Percentiles rank a stretch among this genome's conserved stretches.
Conservation (phyloP, 2,113 vertebrate species). For the Baryphthengus martii region DNA sequence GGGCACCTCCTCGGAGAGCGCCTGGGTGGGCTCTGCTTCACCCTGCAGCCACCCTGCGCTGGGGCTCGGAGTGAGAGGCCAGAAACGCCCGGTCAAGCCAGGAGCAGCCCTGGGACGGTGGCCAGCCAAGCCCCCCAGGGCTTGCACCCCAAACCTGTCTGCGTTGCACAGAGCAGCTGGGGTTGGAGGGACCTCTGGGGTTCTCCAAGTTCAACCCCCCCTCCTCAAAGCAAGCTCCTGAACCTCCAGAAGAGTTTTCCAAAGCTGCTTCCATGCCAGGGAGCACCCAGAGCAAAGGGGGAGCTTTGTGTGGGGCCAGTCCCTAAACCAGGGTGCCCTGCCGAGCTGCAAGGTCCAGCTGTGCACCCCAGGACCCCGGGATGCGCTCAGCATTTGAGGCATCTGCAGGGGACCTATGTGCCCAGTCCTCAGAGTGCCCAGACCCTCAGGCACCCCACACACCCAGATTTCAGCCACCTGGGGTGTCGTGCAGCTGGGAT, state of each 20-base stretch:
- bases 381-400: background rate
- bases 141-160: background rate
- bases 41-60: background rate
- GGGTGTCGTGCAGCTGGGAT: background rate
- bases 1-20: background rate
- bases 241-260: background rate
- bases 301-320: too few species aligned
- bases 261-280: background rate
- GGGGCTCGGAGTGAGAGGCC: fast-evolving
- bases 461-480: background rate
- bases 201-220: fast-evolving
- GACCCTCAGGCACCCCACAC: background rate
- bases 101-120: background rate
- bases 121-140: background rate
- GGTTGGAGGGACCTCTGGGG: background rate
- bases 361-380: background rate
- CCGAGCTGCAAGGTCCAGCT: background rate
- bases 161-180: fast-evolving
- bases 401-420: too few species aligned
- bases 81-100: background rate
- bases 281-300: background rate
- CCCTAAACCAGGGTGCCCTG: fast-evolving
- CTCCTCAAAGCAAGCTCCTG: background rate
- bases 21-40: background rate
- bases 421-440: background rate